These are phyloP conservation scores for Galleria mellonella DNA, from an alignment of 1,140 invertebrate species.

Conservation along the genomic window DNA sequence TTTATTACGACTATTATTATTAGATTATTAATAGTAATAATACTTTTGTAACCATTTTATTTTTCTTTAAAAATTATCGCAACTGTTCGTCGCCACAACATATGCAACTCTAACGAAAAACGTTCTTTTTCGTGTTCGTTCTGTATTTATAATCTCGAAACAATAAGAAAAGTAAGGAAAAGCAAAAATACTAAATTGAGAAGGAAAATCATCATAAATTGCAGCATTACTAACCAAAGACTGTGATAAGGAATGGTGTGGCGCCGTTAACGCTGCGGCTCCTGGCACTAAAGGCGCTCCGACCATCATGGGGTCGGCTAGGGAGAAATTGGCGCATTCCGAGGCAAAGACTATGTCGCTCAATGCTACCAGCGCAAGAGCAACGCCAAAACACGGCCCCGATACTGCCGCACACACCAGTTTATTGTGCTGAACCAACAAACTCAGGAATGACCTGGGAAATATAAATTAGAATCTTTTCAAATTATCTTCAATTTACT, in stretches of 20 bases:
- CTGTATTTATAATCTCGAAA: too few relatives aligned
- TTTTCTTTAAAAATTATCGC: too few relatives aligned
- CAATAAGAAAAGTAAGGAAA: too few relatives aligned
- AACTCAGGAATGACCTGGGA: constrained; percentile 31
- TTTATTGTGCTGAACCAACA: constrained; percentile 40
- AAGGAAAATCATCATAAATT: too few relatives aligned
- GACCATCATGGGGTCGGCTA: constrained; percentile 11
- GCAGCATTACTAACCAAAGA: constrained; percentile 18
- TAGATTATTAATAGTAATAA: too few relatives aligned
- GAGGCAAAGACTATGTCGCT: constrained; percentile 51
- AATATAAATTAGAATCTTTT: neutral
- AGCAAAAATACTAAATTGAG: neutral
- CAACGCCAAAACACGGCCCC: constrained; percentile 41
- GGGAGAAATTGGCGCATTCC: constrained; percentile 46
- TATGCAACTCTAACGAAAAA: too few relatives aligned
- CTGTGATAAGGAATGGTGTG: constrained; percentile 22
- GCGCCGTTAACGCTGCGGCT: constrained; percentile 24
- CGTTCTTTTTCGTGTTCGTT: too few relatives aligned
- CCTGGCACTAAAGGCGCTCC: constrained; percentile 29
- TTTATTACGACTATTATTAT: too few relatives aligned
- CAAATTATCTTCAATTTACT: too few relatives aligned
- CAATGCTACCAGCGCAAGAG: constrained; percentile 45
- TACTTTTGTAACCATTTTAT: too few relatives aligned
- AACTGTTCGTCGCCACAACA: too few relatives aligned
- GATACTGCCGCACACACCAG: constrained; percentile 41